Base-by-base conservation (phyloP, 1,140 invertebrate genomes). In the Tenebrio molitor region DNA sequence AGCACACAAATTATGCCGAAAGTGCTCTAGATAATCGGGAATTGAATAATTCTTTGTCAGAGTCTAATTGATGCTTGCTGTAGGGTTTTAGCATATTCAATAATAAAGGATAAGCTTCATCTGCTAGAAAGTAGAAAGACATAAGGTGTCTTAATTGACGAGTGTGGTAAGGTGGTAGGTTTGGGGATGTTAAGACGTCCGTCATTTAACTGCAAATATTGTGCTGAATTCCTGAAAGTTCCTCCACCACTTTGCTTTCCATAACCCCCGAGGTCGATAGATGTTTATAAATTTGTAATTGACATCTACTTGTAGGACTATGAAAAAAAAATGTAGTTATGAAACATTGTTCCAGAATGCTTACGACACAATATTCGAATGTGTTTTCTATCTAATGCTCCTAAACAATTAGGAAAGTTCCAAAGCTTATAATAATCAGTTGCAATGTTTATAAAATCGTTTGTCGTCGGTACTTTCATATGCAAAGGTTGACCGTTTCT, bases 371-470 rank as follows among this genome's bases (percentile, higher is more conserved):
- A 68, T 19, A 84, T 76, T 46, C 75, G 36, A 15, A 84, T 74
- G 74, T 84, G 80, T 72, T 84, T 85, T 0, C 85, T 84, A 80
- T 86, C 84, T 14, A 86, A 77, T 14, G 83, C 79, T 25, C 82
- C 82, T 25, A 83, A 71, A 71, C 81, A 81, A 78, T 84, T 79
- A 17, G 81, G 78, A 64, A 83, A 81, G 75, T 84, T 79, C 72
- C 80, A 81, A 62, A 73, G 76, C 17, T 76, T 68, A 21, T 75
- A 50, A 73, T 80, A 83, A 62, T 78, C 65, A 14, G 65, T 25
- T 7, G 71, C 68, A 64, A 82, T 79, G 58, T 72, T 62, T 62
- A 74, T 53, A 75, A 80, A 82, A 46, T 81, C 73, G 53, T 80
- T 53, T 75, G 70, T 16, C 23, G 74, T 76, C 71, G 75, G 80